These are phyloP conservation scores for Tachuris rubrigastra DNA, from an alignment of 2,113 vertebrate species.

Conservation along the genomic window DNA sequence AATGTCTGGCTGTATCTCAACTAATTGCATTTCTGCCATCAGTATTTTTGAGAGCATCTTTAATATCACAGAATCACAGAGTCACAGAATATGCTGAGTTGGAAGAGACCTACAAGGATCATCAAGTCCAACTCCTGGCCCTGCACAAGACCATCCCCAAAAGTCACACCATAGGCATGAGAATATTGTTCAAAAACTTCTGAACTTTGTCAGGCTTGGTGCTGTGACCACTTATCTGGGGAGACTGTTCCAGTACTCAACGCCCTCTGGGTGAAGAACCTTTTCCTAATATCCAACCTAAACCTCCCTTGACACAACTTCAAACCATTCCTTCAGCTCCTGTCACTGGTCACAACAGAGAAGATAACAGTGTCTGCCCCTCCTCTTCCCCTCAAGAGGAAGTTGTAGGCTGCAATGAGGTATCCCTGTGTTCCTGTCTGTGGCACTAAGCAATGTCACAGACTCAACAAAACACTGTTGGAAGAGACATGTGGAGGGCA, in stretches of 20 bases:
- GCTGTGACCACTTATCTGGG: not conserved
- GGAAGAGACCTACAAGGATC: not conserved
- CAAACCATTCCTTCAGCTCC: not conserved
- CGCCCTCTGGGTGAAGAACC: not conserved
- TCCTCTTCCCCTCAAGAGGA: not conserved
- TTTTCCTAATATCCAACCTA: not conserved
- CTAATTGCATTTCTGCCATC: not conserved
- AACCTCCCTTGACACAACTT: not conserved
- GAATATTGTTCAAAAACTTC: not conserved
- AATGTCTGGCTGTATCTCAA: not conserved
- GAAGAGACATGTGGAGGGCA: not conserved
- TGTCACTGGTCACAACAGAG: not conserved
- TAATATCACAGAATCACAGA: not conserved
- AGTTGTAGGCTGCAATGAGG: not conserved
- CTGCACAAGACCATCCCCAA: not conserved
- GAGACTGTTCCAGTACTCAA: not conserved
- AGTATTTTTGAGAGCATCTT: not conserved
- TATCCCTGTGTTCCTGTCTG: not conserved
- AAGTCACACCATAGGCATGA: not conserved
- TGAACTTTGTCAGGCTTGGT: not conserved
- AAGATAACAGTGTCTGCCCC: not conserved
- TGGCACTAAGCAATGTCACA: not conserved
- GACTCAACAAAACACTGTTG: not conserved
- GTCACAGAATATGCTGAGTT: not conserved
- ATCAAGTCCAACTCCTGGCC: not conserved